Evolutionary conservation across 37 sponge, comb jelly and placozoan genomes (phyloP).

Genomic region (Eunapius fragilis): DNA sequence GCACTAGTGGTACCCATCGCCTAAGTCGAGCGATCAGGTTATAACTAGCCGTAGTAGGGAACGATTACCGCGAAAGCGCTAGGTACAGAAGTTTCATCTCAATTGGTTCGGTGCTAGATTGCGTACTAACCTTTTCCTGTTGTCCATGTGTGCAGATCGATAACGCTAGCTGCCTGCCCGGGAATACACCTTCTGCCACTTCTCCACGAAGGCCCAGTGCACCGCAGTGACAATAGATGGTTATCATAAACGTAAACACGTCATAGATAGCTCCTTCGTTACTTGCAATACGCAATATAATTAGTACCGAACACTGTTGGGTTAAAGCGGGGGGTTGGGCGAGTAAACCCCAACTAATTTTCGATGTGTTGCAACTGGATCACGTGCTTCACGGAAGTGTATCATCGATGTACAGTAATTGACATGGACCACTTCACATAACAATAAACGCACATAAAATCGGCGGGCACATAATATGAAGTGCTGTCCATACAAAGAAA

Average conservation of each 20-base stretch:
- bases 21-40: too few species aligned
- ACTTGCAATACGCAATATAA: neutral
- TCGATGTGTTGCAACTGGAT: neutral
- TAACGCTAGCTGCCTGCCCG: neutral
- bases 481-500: neutral
- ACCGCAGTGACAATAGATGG: neutral
- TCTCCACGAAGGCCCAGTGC: neutral
- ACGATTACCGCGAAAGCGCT: too few species aligned
- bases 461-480: neutral
- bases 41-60: too few species aligned
- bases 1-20: too few species aligned
- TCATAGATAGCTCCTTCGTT: neutral
- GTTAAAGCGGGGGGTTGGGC: neutral
- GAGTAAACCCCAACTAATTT: neutral
- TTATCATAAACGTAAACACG: neutral
- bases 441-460: neutral
- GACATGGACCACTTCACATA: neutral
- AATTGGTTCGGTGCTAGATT: neutral
- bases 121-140: neutral
- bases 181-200: neutral
- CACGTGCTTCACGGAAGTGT: neutral
- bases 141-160: neutral
- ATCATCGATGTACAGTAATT: too few species aligned
- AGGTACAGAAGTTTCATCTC: too few species aligned
- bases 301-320: neutral